Conservation (phyloP, 1,140 invertebrate genomes). For the Drosophila repleta region DNA sequence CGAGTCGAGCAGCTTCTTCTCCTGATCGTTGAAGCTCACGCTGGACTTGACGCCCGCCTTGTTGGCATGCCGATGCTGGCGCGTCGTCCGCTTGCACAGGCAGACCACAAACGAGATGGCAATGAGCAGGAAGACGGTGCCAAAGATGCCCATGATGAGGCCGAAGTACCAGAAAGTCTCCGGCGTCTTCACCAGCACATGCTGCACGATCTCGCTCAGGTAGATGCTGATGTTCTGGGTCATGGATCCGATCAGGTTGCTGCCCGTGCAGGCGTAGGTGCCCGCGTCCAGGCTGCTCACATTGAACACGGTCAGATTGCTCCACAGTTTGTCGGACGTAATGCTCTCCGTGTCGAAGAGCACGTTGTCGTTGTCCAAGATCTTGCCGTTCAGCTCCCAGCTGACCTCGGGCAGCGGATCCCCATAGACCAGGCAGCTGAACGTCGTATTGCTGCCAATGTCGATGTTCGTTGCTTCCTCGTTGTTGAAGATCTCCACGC, state of each 20-base stretch:
- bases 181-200: slow-evolving; percentile 78
- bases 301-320: slow-evolving; percentile 89
- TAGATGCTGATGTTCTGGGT: slow-evolving; percentile 89
- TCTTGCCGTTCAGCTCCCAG: slow-evolving; percentile 92
- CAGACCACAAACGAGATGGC: slow-evolving; percentile 84
- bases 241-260: slow-evolving; percentile 89
- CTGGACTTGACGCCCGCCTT: slow-evolving; percentile 88
- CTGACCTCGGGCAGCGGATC: slow-evolving; percentile 92
- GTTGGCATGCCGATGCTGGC: slow-evolving; percentile 86
- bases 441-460: slow-evolving; percentile 90
- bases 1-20: slow-evolving; percentile 91
- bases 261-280: slow-evolving; percentile 91
- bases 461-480: slow-evolving; percentile 88
- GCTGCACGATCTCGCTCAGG: slow-evolving; percentile 88
- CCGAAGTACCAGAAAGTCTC: slow-evolving; percentile 84
- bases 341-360: slow-evolving; percentile 79
- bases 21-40: slow-evolving; percentile 92
- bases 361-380: slow-evolving; percentile 85
- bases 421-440: slow-evolving; percentile 91
- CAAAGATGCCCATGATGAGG: slow-evolving; percentile 83
- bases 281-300: slow-evolving; percentile 91
- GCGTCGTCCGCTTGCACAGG: slow-evolving; percentile 84
- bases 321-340: slow-evolving; percentile 85
- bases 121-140: slow-evolving; percentile 77
- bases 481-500: slow-evolving; percentile 86